Evolutionary conservation across 1,140 invertebrate species (phyloP), one percentile per base, ranked within the genome.

Genomic region (Saxidomus purpurata): DNA sequence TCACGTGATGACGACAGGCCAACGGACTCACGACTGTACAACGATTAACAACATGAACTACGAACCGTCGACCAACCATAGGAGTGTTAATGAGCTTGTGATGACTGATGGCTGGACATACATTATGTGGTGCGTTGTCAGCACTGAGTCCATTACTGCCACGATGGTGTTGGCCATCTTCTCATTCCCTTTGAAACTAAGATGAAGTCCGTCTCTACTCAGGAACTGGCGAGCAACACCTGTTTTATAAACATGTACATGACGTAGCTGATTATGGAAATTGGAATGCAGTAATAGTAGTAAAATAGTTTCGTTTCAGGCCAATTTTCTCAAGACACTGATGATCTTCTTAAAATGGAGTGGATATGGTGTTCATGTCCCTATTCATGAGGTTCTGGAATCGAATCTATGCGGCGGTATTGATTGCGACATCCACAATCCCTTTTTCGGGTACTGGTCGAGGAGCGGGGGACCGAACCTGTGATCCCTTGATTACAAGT

Each of bases 121-220:
- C 11, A 52, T 52, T n/a, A n/a, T n/a, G n/a, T n/a, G n/a, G n/a
- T n/a, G n/a, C n/a, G n/a, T n/a, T 63, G 9, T 13, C n/a, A n/a
- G n/a, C 13, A 31, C 34, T 3, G 34, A 34, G 6, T 47, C 34
- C 19, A 76, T 76, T 6, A 15, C 40, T n/a, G 71, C n/a, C 36
- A n/a, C 40, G 34, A 38, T 80, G n/a, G n/a, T 80, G 49, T 80
- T 55, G 49, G 77, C 49, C 31, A 80, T 22, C 77, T 38, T 59
- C 28, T 52, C 77, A 25, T 8, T 80, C 2, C 47, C 77, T 52
- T 80, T 25, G 25, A 80, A 8, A 28, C 36, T 76, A 17, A 76
- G 71, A 43, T 76, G 71, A 1, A 76, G 71, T 49, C 71, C 71
- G n/a, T 76, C 71, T 28, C 71, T 76, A 9, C 38, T 17, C 2